Base-by-base conservation (phyloP, 2,888 invertebrate species). In the Schrankia costaestrigalis region DNA sequence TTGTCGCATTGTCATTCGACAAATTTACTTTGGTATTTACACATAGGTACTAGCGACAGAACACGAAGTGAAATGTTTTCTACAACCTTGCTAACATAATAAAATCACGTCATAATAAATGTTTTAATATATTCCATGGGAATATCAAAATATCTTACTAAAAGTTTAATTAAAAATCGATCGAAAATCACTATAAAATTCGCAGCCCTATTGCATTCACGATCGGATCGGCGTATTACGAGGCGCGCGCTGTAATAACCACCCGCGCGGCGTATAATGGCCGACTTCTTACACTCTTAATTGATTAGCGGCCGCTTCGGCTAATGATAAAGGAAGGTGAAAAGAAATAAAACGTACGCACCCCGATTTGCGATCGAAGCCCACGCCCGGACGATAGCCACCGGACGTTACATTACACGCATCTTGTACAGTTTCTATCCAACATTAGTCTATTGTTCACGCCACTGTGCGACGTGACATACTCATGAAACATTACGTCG, bases 311-410 rank as follows among this genome's bases (percentile, higher is more conserved):
- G 88, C 83, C 79, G 82, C 82, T 77, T 73, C 73, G 81, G 68
- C 80, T 89, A 87, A 89, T 88, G 85, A 88, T 85, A 87, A 86
- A 84, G 86, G 78, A 84, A 85, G 82, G 84, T 83, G 82, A 84
- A 87, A 86, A 85, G 81, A 84, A 88, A 86, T 81, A 84, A 84
- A 83, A 82, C 69, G 73, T 75, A 73, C 64, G 69, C 70, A 68
- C 72, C 70, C 75, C 75, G 81, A 83, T 86, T 84, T 82, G 80
- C 80, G 69, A 79, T 77, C 75, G 69, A 69, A 60, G 62, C 65
- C 64, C 66, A 69, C 70, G 72, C 67, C 71, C 58, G 54, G 32
- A 39, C 61, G 68, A 73, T 73, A 76, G 77, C 78, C 78, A 78
- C 74, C 71, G 73, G 66, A 70, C 66, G 66, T 55, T 56, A 50